Percentiles rank a stretch among this genome's conserved stretches.
Evolutionary conservation across 2,888 invertebrate genomes (phyloP).

Genomic region (Phortica okadai): DNA sequence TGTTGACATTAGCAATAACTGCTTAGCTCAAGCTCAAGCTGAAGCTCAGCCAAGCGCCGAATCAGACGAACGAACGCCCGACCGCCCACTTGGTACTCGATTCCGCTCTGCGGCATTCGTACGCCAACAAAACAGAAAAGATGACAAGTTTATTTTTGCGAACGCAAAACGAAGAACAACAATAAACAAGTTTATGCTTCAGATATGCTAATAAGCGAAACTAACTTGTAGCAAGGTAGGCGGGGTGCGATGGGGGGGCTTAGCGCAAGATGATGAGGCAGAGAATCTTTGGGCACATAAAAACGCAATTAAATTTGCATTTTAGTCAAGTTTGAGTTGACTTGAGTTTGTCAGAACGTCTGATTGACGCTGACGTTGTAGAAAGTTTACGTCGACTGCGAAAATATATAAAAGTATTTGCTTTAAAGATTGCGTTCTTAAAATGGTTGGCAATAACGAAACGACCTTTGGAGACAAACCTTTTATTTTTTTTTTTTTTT

Average conservation of each 20-base stretch:
- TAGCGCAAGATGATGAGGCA: not conserved
- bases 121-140: not conserved
- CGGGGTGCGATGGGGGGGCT: too few relatives aligned
- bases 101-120: not conserved
- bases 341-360: not conserved
- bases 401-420: not conserved
- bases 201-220: conserved; percentile 30
- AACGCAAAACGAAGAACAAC: not conserved
- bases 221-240: conserved; percentile 6
- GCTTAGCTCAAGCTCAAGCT: conserved; percentile 1
- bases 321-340: conserved; percentile 5
- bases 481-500: too few relatives aligned
- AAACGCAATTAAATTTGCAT: conserved; percentile 35
- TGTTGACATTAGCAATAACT: conserved; percentile 28
- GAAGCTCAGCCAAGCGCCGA: not conserved
- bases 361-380: conserved; percentile 2
- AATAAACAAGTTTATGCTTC: conserved; percentile 31
- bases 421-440: not conserved
- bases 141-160: conserved; percentile 27
- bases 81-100: conserved; percentile 1
- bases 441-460: too few relatives aligned
- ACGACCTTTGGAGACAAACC: too few relatives aligned
- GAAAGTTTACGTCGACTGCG: not conserved
- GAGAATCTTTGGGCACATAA: conserved; percentile 12
- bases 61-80: not conserved